Percentiles rank a stretch among this genome's conserved stretches.
Evolutionary conservation across 2,113 vertebrate genomes (phyloP).

Genomic region (Nematolebias whitei): DNA sequence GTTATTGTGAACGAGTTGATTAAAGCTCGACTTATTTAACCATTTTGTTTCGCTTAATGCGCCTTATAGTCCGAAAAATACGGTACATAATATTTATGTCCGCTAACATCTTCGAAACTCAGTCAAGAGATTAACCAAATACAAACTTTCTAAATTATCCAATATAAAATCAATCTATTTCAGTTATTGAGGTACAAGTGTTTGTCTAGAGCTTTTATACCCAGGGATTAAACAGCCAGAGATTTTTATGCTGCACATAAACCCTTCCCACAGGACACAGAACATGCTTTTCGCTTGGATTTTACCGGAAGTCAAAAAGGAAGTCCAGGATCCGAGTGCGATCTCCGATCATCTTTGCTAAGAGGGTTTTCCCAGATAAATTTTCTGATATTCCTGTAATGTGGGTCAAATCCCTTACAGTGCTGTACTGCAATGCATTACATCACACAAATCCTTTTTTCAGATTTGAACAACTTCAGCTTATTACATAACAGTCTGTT

Average conservation of each 20-base stretch:
- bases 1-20: too few species aligned
- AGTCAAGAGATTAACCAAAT: slow-evolving; percentile 1
- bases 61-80: too few species aligned
- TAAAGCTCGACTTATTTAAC: too few species aligned
- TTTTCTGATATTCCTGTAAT: not conserved
- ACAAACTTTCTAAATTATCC: slow-evolving; percentile 14
- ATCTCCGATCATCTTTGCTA: not conserved
- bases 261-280: not conserved
- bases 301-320: slow-evolving; percentile 18
- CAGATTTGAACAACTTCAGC: not conserved
- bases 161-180: slow-evolving; percentile 22
- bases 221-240: slow-evolving; percentile 38
- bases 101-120: slow-evolving; percentile 10
- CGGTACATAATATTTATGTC: too few species aligned
- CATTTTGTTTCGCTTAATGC: too few species aligned
- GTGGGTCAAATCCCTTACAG: not conserved
- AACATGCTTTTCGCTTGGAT: slow-evolving; percentile 27
- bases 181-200: slow-evolving; percentile 21
- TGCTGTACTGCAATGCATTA: not conserved
- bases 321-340: not conserved
- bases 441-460: not conserved
- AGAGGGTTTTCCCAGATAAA: not conserved
- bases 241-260: slow-evolving; percentile 50
- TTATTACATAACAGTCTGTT: not conserved
- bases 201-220: slow-evolving; percentile 47